Percentiles rank a stretch among this genome's conserved stretches.
These are phyloP conservation scores for Schizothorax lantsangensis DNA, from an alignment of 2,797 vertebrate genomes.

Conservation along the genomic window DNA sequence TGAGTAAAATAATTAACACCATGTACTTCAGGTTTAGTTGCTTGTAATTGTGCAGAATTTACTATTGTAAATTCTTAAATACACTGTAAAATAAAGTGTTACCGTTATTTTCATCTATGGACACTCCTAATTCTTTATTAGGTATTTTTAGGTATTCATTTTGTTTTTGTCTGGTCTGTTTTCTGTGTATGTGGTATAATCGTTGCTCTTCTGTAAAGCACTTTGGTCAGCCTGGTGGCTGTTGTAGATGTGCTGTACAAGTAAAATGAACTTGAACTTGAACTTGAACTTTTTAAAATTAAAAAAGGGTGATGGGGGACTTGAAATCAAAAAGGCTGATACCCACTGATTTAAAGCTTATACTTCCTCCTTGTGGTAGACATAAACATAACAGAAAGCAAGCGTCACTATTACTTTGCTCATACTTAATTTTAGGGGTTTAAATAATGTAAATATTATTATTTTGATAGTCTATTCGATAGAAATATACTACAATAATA, in stretches of 20 bases:
- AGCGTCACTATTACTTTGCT: background rate
- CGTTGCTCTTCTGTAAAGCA: too few species aligned
- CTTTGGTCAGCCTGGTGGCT: too few species aligned
- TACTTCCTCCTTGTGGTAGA: slow-evolving; percentile 71
- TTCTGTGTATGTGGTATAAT: too few species aligned
- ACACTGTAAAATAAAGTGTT: background rate
- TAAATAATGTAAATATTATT: background rate
- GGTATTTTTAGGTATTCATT: too few species aligned
- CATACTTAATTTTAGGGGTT: background rate
- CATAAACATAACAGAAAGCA: background rate
- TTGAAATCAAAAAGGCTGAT: background rate
- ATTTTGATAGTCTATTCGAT: background rate
- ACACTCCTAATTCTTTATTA: background rate
- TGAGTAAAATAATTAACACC: background rate
- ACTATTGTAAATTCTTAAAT: background rate
- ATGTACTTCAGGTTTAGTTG: background rate
- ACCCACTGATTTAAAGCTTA: slow-evolving; percentile 14
- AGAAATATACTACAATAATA: background rate
- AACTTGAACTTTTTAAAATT: too few species aligned
- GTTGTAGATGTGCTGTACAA: too few species aligned
- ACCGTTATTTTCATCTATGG: background rate
- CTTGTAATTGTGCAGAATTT: background rate
- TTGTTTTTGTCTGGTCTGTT: too few species aligned
- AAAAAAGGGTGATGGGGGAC: background rate
- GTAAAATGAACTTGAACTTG: too few species aligned